Evolutionary conservation across 1,140 invertebrate species (phyloP).

Genomic region (Melitaea cinxia): DNA sequence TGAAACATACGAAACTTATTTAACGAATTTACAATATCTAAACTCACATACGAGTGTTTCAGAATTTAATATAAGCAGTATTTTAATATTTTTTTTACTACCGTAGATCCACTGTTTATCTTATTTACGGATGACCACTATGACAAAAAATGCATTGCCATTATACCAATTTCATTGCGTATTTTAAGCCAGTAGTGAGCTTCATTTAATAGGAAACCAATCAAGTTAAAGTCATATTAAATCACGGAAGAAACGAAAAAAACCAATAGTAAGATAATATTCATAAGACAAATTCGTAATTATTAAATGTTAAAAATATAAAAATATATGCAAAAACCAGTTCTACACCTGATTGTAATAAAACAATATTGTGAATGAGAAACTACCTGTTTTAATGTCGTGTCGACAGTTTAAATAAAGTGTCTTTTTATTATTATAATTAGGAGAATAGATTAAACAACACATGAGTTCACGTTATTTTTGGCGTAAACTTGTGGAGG

Average conservation of each 20-base stretch:
- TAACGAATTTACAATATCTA: no score
- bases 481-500: no score
- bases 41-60: no score
- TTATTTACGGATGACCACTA: no score
- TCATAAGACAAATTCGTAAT: neutral
- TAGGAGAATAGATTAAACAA: no score
- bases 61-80: no score
- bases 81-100: no score
- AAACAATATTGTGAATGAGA: constrained; percentile 21
- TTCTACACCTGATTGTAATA: constrained; percentile 14
- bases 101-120: no score
- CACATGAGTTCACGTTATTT: no score
- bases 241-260: neutral
- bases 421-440: neutral
- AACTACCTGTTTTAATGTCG: constrained; percentile 10
- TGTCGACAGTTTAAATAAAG: constrained; percentile 12
- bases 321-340: constrained; percentile 9
- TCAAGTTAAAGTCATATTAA: neutral
- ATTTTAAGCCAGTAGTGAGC: neutral
- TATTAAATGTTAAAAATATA: constrained; percentile 15
- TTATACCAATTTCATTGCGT: no score
- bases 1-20: no score
- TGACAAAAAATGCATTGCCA: no score
- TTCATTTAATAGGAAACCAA: neutral
- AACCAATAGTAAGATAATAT: neutral